These are phyloP conservation scores for Coelinius sp. DNA, from an alignment of 2,888 invertebrate species.

Conservation along the genomic window DNA sequence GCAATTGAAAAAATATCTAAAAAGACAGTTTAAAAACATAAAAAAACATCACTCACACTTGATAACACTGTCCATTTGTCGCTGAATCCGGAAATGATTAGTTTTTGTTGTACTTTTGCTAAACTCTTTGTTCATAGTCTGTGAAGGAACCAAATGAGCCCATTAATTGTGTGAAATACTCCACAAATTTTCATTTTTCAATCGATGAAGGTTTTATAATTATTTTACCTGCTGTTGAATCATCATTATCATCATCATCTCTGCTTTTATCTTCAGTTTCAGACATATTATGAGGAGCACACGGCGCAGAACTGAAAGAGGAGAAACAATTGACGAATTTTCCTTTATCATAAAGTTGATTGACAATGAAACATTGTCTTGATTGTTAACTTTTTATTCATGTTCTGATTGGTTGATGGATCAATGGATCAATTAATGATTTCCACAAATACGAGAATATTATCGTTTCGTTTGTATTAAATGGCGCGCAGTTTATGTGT, in stretches of 20 bases:
- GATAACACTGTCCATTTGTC: not conserved
- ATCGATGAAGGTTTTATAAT: not conserved
- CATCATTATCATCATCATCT: slow-evolving; percentile 53
- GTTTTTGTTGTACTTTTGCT: not conserved
- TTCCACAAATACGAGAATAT: too few species aligned
- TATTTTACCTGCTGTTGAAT: slow-evolving; percentile 49
- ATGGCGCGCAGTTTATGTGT: too few species aligned
- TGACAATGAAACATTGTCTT: too few species aligned
- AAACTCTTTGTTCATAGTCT: slow-evolving; percentile 43
- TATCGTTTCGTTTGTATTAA: too few species aligned
- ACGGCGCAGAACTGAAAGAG: slow-evolving; percentile 54
- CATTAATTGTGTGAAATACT: not conserved
- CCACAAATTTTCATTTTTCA: not conserved
- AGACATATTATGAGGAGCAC: slow-evolving; percentile 56
- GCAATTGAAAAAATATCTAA: not conserved
- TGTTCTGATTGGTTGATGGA: too few species aligned
- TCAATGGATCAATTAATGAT: too few species aligned
- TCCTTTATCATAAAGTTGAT: too few species aligned
- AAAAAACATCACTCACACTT: slow-evolving; percentile 5
- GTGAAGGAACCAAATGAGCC: slow-evolving; percentile 36
- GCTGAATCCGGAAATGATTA: not conserved
- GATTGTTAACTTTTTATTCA: too few species aligned
- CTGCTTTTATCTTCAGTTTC: slow-evolving; percentile 59
- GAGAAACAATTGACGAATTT: slow-evolving; percentile 31
- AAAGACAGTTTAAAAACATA: not conserved